Evolutionary conservation across 2,888 invertebrate genomes (phyloP).

Genomic region (Lycocerus yunnanus): DNA sequence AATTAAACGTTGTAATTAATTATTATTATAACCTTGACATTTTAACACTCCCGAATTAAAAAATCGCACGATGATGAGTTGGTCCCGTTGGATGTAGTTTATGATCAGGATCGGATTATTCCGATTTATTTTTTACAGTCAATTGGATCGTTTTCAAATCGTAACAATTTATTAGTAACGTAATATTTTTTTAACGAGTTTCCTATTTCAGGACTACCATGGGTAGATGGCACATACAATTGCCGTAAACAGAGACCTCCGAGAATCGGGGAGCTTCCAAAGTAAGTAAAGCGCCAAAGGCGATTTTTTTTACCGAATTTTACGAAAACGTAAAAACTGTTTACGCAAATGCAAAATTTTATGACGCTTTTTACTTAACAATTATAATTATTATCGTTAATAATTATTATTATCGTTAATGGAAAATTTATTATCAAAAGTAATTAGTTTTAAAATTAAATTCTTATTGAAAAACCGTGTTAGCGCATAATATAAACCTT

Average conservation of each 20-base stretch:
- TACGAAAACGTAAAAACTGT: background rate
- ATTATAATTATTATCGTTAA: no score
- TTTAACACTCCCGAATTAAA: background rate
- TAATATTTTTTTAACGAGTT: background rate
- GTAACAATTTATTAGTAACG: background rate
- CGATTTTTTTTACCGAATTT: background rate
- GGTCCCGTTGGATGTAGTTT: background rate
- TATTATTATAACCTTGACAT: background rate
- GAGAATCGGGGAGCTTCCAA: slow-evolving; percentile 55
- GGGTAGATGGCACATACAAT: slow-evolving; percentile 53
- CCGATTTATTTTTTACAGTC: background rate
- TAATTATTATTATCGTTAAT: background rate
- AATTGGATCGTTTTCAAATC: background rate
- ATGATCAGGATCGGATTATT: background rate
- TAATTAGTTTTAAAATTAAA: background rate
- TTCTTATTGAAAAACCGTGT: background rate
- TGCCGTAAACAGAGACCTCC: slow-evolving; percentile 53
- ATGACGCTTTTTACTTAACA: background rate
- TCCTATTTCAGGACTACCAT: slow-evolving; percentile 49
- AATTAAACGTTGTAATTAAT: background rate
- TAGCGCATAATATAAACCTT: background rate
- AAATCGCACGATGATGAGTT: background rate
- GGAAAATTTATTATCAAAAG: background rate
- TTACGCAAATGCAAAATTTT: background rate
- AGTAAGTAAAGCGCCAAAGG: slow-evolving; percentile 42